These are phyloP conservation scores for Oryzias melastigma DNA, from an alignment of 2,113 vertebrate genomes.

Conservation along the genomic window DNA sequence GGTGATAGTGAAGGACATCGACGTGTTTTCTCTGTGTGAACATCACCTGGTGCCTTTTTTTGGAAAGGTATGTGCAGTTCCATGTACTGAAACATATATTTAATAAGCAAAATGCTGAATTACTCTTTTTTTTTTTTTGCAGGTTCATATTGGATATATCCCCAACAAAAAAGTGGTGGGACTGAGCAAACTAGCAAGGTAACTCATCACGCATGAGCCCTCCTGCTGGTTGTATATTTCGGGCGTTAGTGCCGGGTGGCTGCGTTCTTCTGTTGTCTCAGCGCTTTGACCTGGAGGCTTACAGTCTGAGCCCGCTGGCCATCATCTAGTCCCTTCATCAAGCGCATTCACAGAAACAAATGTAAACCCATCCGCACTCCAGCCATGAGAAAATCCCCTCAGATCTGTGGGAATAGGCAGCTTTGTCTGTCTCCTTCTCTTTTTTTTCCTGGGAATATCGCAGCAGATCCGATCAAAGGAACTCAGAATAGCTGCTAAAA, in stretches of 20 bases:
- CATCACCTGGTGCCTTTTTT: constrained; percentile 82
- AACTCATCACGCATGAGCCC: constrained; percentile 24
- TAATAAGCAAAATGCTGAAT: no score
- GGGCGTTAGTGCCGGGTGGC: constrained; percentile 51
- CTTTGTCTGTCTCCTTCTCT: constrained; percentile 28
- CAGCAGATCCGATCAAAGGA: constrained; percentile 21
- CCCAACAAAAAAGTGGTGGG: constrained; percentile 80
- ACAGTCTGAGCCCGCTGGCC: constrained; percentile 60
- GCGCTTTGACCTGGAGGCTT: constrained; percentile 76
- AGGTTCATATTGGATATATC: constrained; percentile 81
- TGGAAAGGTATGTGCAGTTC: constrained; percentile 64
- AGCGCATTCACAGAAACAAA: constrained; percentile 50
- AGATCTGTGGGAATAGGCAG: constrained; percentile 63
- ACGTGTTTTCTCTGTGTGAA: constrained; percentile 80
- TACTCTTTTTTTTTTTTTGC: constrained; percentile 9
- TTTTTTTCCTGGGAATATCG: constrained; percentile 35
- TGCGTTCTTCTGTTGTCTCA: constrained; percentile 78
- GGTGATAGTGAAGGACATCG: constrained; percentile 81
- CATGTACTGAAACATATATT: no score
- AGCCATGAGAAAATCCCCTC: constrained; percentile 67
- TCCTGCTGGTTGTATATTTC: constrained; percentile 30
- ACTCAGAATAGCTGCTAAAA: constrained; percentile 4
- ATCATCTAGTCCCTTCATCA: constrained; percentile 59
- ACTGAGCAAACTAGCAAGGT: constrained; percentile 79
- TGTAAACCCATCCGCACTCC: constrained; percentile 50